These are phyloP conservation scores for Wiebesia pumilae DNA, from an alignment of 1,140 invertebrate genomes.

Conservation along the genomic window DNA sequence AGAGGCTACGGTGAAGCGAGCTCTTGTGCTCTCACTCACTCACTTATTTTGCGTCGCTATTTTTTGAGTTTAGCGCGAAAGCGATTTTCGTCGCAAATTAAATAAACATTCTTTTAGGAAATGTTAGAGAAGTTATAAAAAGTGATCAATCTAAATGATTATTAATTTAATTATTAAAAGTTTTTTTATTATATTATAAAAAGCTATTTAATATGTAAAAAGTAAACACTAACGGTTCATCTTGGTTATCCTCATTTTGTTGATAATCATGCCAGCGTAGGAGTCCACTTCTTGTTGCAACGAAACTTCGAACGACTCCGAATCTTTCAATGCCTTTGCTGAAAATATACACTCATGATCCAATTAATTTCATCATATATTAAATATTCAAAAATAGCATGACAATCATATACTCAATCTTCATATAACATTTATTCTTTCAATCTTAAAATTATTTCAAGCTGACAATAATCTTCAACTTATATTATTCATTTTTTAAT, in stretches of 20 bases:
- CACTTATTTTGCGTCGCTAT: too few species aligned
- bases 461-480: neutral
- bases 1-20: too few species aligned
- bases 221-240: slow-evolving; percentile 79
- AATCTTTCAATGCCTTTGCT: slow-evolving; percentile 91
- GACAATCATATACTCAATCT: neutral
- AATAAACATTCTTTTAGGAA: too few species aligned
- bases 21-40: too few species aligned
- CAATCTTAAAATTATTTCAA: neutral
- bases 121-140: too few species aligned
- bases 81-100: too few species aligned
- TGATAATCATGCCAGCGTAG: slow-evolving; percentile 88
- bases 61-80: too few species aligned
- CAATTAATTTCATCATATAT: neutral
- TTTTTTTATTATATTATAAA: neutral
- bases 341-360: slow-evolving; percentile 70
- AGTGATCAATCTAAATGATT: too few species aligned
- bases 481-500: neutral
- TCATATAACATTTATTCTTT: neutral
- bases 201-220: neutral
- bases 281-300: slow-evolving; percentile 91
- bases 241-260: slow-evolving; percentile 75
- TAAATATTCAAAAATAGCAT: neutral
- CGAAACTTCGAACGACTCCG: slow-evolving; percentile 87
- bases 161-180: neutral